Percentiles rank a stretch among this genome's conserved stretches.
phyloP scores from a whole-genome alignment of 2,113 vertebrate genomes.

The Callionymus lyra region DNA sequence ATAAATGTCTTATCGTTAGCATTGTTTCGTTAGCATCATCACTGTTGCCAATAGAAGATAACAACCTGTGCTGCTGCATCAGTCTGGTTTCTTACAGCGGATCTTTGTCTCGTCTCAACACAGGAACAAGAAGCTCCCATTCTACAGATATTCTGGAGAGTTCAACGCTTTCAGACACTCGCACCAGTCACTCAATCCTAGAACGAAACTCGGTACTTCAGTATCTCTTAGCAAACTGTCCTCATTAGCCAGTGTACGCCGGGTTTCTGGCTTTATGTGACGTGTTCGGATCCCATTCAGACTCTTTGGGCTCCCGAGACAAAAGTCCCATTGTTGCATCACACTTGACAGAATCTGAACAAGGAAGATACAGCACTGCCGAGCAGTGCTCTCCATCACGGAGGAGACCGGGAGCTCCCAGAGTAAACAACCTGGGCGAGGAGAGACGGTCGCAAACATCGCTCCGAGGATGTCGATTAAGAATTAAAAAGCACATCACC shows the following conservation, averaged over 20 bases:
- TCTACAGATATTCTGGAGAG: neutral
- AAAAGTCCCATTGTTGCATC: conserved; percentile 40
- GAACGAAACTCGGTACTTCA: too few species aligned
- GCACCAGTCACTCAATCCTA: too few species aligned
- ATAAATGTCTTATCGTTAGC: too few species aligned
- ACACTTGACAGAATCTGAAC: conserved; percentile 50
- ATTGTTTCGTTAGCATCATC: too few species aligned
- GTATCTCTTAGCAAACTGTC: too few species aligned
- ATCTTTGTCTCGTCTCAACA: neutral
- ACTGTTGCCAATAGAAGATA: neutral
- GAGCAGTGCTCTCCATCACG: conserved; percentile 17
- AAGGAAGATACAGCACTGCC: conserved; percentile 22
- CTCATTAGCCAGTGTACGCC: too few species aligned
- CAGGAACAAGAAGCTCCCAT: conserved; percentile 28
- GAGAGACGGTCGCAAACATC: conserved; percentile 7
- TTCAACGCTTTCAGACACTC: too few species aligned
- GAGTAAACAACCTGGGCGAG: conserved; percentile 35
- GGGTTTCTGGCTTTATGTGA: too few species aligned
- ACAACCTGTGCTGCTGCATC: neutral
- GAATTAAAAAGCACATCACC: too few species aligned
- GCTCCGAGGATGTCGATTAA: too few species aligned
- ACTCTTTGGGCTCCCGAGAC: conserved; percentile 23
- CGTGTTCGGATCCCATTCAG: neutral
- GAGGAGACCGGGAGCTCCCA: conserved; percentile 27
- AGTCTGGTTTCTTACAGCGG: neutral